These are phyloP conservation scores for Anaspis maculata DNA, from an alignment of 2,888 invertebrate genomes.

Conservation along the genomic window DNA sequence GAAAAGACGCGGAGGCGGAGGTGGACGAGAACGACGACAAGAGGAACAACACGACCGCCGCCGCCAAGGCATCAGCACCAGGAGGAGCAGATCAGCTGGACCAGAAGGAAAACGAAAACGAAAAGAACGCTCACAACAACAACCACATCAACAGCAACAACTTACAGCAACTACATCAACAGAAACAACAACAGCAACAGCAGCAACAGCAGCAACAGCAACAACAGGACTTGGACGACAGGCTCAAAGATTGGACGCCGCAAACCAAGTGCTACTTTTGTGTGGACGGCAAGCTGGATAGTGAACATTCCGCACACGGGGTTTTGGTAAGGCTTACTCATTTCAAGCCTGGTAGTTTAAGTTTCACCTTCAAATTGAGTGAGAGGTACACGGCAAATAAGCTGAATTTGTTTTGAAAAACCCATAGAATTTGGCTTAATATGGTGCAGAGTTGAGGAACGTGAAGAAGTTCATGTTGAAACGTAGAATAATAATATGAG, in stretches of 20 bases:
- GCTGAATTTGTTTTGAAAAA: too few species aligned
- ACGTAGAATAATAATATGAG: too few species aligned
- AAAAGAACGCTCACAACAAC: too few species aligned
- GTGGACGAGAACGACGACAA: not conserved
- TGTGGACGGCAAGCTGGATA: slow-evolving; percentile 62
- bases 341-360: too few species aligned
- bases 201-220: slow-evolving; percentile 26
- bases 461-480: too few species aligned
- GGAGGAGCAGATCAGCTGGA: too few species aligned
- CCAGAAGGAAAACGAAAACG: slow-evolving; percentile 25
- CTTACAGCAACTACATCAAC: slow-evolving; percentile 22
- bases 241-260: slow-evolving; percentile 65
- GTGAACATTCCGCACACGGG: slow-evolving; percentile 47
- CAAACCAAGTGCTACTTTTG: slow-evolving; percentile 76
- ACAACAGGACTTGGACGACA: slow-evolving; percentile 29
- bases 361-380: too few species aligned
- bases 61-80: not conserved
- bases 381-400: too few species aligned
- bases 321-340: slow-evolving; percentile 45
- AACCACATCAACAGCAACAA: too few species aligned
- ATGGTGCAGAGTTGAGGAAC: too few species aligned
- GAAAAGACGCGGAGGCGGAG: slow-evolving; percentile 20
- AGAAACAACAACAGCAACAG: slow-evolving; percentile 22
- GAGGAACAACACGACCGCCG: not conserved
- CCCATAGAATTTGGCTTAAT: too few species aligned